Evolutionary conservation across 1,140 invertebrate species (phyloP), one percentile per base, ranked within the genome.

Genomic region (Lasioglossum baleicum): DNA sequence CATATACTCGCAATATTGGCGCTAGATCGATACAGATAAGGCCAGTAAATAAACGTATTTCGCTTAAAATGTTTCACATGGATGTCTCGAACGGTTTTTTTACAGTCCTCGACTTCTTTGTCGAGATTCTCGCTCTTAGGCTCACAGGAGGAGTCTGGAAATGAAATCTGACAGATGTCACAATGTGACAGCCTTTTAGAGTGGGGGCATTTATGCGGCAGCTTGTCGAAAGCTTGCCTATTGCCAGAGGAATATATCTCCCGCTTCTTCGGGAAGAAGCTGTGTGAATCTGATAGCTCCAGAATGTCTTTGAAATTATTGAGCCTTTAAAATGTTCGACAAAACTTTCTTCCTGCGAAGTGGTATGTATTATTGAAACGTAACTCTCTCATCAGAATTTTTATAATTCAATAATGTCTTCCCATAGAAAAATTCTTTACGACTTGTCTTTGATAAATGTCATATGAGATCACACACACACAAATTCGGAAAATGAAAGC

Each of bases 111-210:
- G 1, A 10, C 15, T 70, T 51, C 1, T n/a, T 70, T 26, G 7
- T 3, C 2, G 17, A 4, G 22, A 31, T 6, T 7, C 13, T 67
- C 44, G 44, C 20, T 22, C 10, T 11, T 7, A 15, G 22, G 56
- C 7, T n/a, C 1, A 7, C n/a, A 1, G 8, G n/a, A 15, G 10
- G 10, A 15, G 22, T 22, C 48, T 44, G 56, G 13, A 40, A 40
- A 42, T 70, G 67, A 77, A 77, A 70, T 51, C 26, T 75, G 75
- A 77, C 66, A 70, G 51, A 77, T 70, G 58, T 69, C 67, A 44
- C 22, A 15, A 70, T 20, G 10, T 31, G 60, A 65, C 58, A 63
- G 20, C 68, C 58, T 72, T 22, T 78, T 22, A 61, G 42, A 11
- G 31, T 3, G 22, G 48, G 56, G 17, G 31, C 69, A 65, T 78